Base-by-base conservation (phyloP, 1,140 invertebrate species). In the Uloborus diversus region DNA sequence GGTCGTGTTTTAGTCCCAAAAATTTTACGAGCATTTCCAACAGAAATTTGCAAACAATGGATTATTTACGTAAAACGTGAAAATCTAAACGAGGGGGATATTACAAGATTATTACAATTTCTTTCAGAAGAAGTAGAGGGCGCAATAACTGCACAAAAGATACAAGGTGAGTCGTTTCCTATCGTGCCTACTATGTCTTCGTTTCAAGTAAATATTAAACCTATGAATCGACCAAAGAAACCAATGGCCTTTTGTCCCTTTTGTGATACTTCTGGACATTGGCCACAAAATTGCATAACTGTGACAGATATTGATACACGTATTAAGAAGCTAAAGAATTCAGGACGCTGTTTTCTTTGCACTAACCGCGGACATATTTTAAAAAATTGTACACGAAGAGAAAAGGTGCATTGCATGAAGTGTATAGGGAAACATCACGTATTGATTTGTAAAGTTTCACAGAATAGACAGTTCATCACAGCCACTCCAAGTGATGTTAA, bases 1-100 rank as follows among this genome's bases (percentile, higher is more conserved):
- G 56, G 56, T 32, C 14, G 69, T 37, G 32, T 73, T 42, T 42
- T 73, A 37, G 37, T n/a, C 17, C 69, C 69, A 42, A 73, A 59
- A 59, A 59, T 73, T 32, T 5, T 73, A 25, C 35, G 33, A 5
- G 69, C 37, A 17, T 73, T 73, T 35, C 56, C 56, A 25, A 11
- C 59, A 59, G 69, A 71, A 7, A 61, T 71, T 30, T 42, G 69
- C 42, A 4, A 33, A 17, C 51, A 32, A 17, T 71, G 53, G 69
- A 42, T 71, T 61, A 51, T 61, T 11, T 30, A 61, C 30, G 56
- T 32, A 4, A 70, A 70, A 57, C 49, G 49, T 68, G 27, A 57
- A 42, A 42, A 65, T 14, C 4, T 42, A 42, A 42, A 42, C 37
- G 37, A 42, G 17, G 37, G 37, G 7, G 17, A 42, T 42, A 42